Conservation (phyloP, 2,113 vertebrate genomes). For the Todiramphus chloris region DNA sequence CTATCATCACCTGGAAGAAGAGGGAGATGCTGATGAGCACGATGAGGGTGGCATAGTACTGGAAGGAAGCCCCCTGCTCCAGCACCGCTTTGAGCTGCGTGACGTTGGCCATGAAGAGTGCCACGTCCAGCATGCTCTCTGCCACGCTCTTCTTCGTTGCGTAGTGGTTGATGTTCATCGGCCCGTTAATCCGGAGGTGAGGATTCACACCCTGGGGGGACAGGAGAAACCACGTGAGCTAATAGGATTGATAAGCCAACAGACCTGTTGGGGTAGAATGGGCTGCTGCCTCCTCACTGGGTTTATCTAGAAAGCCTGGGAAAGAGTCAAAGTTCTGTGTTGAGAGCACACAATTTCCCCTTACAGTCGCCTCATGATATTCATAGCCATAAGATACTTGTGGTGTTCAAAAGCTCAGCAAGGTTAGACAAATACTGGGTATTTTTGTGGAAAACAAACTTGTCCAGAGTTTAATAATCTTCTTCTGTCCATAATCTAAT, state of each 20-base stretch:
- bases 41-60: slow-evolving; percentile 81
- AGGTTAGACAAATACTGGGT: not conserved
- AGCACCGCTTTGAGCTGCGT: slow-evolving; percentile 87
- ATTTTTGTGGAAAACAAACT: not conserved
- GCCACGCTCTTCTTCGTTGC: slow-evolving; percentile 91
- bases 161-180: slow-evolving; percentile 88
- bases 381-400: not conserved
- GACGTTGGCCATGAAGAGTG: slow-evolving; percentile 88
- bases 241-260: not conserved
- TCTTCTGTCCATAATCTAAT: not conserved
- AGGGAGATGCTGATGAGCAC: slow-evolving; percentile 88
- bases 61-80: slow-evolving; percentile 83
- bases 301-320: not conserved
- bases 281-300: not conserved
- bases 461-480: not conserved
- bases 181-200: not conserved
- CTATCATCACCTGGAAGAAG: slow-evolving; percentile 84
- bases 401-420: not conserved
- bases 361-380: rapidly evolving
- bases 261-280: rapidly evolving
- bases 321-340: rapidly evolving
- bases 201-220: slow-evolving; percentile 9
- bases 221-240: not conserved
- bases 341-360: not conserved
- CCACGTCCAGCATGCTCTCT: slow-evolving; percentile 89